These are phyloP conservation scores for Chrysolina oricalcia DNA, from an alignment of 2,888 invertebrate genomes.

Conservation along the genomic window DNA sequence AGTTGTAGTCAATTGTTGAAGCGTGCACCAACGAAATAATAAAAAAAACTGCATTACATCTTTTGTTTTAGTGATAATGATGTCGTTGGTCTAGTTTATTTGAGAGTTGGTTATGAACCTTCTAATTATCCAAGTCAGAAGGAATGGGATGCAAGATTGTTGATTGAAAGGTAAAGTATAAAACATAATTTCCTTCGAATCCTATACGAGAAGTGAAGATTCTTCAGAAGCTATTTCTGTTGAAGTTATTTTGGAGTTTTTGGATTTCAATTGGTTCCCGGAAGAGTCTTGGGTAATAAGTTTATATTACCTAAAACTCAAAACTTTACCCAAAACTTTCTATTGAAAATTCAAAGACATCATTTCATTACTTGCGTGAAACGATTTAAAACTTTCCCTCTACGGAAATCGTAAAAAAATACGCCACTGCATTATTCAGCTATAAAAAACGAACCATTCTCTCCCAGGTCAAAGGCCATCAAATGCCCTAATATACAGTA, in stretches of 20 bases:
- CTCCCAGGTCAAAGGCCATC: slow-evolving; percentile 79
- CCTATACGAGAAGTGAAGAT: too few relatives aligned
- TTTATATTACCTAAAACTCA: too few relatives aligned
- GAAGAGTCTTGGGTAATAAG: too few relatives aligned
- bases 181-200: neutral
- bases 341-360: too few relatives aligned
- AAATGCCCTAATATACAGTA: slow-evolving; percentile 97
- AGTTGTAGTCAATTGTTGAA: neutral
- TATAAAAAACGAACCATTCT: neutral
- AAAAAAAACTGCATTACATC: neutral
- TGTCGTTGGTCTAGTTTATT: slow-evolving; percentile 93
- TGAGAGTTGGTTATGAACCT: slow-evolving; percentile 92
- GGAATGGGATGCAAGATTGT: slow-evolving; percentile 91
- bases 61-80: slow-evolving; percentile 76
- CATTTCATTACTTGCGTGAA: too few relatives aligned
- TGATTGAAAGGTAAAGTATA: slow-evolving; percentile 80
- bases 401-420: too few relatives aligned
- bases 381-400: too few relatives aligned
- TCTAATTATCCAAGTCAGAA: slow-evolving; percentile 84
- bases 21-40: neutral
- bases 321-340: too few relatives aligned
- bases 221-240: too few relatives aligned
- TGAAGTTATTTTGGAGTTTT: too few relatives aligned
- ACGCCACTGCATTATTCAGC: neutral
- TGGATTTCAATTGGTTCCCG: too few relatives aligned